Conservation (phyloP, 1,140 invertebrate species). For the Sitodiplosis mosellana region DNA sequence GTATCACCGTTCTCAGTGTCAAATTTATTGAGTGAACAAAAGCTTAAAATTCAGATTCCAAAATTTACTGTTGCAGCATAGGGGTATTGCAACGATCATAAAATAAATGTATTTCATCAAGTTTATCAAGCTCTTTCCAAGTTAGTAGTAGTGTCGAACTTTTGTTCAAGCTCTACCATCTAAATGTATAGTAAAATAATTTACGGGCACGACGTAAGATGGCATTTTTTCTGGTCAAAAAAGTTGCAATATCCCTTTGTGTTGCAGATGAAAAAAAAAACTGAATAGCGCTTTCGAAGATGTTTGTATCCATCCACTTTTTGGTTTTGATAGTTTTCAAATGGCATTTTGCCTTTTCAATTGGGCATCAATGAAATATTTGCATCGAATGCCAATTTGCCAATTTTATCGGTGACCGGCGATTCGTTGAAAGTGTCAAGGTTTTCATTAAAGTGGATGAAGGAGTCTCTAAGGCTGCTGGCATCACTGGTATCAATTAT, state of each 20-base stretch:
- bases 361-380: slow-evolving; percentile 41
- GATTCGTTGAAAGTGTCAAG: slow-evolving; percentile 29
- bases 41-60: slow-evolving; percentile 33
- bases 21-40: neutral
- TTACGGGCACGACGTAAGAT: too few relatives aligned
- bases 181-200: too few relatives aligned
- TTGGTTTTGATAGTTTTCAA: slow-evolving; percentile 6
- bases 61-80: slow-evolving; percentile 41
- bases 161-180: too few relatives aligned
- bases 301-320: slow-evolving; percentile 18
- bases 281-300: slow-evolving; percentile 28
- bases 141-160: too few relatives aligned
- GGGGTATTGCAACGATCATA: too few relatives aligned
- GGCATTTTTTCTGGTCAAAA: too few relatives aligned
- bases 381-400: slow-evolving; percentile 33
- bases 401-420: slow-evolving; percentile 29
- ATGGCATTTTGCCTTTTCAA: slow-evolving; percentile 17
- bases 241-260: too few relatives aligned
- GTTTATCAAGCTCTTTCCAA: too few relatives aligned
- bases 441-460: slow-evolving; percentile 41
- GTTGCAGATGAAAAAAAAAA: slow-evolving; percentile 29
- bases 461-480: slow-evolving; percentile 41
- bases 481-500: slow-evolving; percentile 29
- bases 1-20: too few relatives aligned
- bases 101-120: too few relatives aligned